Evolutionary conservation across 2,888 invertebrate genomes (phyloP).

Genomic region (Acanthococcus lagerstroemiae): DNA sequence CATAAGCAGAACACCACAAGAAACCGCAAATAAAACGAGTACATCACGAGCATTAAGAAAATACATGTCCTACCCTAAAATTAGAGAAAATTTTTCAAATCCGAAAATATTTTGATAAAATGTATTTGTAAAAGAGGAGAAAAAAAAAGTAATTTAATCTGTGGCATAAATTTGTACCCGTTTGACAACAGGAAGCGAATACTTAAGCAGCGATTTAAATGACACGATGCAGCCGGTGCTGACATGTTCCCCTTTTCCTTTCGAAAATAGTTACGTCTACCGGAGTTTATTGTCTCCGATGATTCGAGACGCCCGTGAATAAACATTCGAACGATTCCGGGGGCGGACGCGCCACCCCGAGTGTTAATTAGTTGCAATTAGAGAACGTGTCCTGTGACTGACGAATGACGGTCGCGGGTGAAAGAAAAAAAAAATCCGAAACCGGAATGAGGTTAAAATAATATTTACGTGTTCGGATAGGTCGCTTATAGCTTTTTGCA

Average conservation of each 20-base stretch:
- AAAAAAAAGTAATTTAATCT: constrained; percentile 17
- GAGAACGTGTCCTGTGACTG: constrained; percentile 1
- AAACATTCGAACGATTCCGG: constrained; percentile 9
- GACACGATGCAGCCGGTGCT: constrained; percentile 18
- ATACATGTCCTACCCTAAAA: too few species aligned
- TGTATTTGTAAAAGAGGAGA: not conserved
- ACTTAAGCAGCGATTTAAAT: constrained; percentile 21
- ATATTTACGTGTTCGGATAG: too few species aligned
- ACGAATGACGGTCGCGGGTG: constrained; percentile 11
- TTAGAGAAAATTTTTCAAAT: too few species aligned
- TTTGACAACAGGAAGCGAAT: constrained; percentile 26
- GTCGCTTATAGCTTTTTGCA: too few species aligned
- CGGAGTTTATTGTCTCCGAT: constrained; percentile 21
- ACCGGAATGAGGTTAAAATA: too few species aligned
- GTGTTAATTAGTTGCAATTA: constrained; percentile 17
- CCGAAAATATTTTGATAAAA: not conserved
- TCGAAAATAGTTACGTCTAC: too few species aligned
- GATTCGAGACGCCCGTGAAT: constrained; percentile 7
- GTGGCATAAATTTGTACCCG: constrained; percentile 14
- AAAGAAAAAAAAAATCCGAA: too few species aligned
- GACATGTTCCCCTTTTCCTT: not conserved
- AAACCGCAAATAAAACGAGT: too few species aligned
- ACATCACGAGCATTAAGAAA: too few species aligned
- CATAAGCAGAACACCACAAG: too few species aligned
- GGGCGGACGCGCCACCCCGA: not conserved